Evolutionary conservation across 1,140 invertebrate genomes (phyloP), one percentile per base, ranked within the genome.

Genomic region (Phymorhynchus buccinoides): DNA sequence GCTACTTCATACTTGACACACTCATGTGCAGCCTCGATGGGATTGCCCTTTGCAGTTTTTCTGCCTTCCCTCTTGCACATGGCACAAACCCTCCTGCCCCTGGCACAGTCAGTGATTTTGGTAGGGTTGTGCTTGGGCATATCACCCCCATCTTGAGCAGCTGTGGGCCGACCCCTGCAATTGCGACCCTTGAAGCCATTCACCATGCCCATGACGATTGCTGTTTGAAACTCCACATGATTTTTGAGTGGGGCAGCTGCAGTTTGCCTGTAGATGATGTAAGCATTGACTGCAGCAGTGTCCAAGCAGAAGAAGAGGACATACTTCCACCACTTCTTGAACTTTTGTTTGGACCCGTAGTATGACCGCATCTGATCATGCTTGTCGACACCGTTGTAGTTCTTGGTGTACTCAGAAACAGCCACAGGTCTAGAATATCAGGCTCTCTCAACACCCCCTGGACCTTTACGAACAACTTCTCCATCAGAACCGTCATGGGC

Each of bases 301-400:
- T 71, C 66, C 66, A 71, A n/a, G 32, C 66, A 71, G 32, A 71
- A 71, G 66, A 71, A 71, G 66, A 71, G n/a, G 7, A 71, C 66
- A 71, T 71, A 71, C 27, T 71, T 71, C 66, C 66, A 71, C 66
- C 66, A 71, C 32, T 71, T 71, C 27, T 9, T n/a, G 66, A 71
- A 71, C n/a, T 71, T 71, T n/a, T 30, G 66, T n/a, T 71, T 71
- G 27, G 66, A 71, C 9, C 66, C 12, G n/a, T 1, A 71, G n/a
- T 71, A 71, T n/a, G 66, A 71, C n/a, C 66, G 66, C 66, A 71
- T 18, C 27, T 71, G 66, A 35, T 71, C 66, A 35, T 71, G 66
- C 32, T 71, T 71, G 66, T 71, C 66, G n/a, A 71, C 1, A 71
- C 66, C 66, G 2, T 71, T 71, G 32, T 71, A n/a, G 32, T n/a